These are phyloP conservation scores for Embiotoca jacksoni DNA, from an alignment of 2,113 vertebrate species.

Conservation along the genomic window DNA sequence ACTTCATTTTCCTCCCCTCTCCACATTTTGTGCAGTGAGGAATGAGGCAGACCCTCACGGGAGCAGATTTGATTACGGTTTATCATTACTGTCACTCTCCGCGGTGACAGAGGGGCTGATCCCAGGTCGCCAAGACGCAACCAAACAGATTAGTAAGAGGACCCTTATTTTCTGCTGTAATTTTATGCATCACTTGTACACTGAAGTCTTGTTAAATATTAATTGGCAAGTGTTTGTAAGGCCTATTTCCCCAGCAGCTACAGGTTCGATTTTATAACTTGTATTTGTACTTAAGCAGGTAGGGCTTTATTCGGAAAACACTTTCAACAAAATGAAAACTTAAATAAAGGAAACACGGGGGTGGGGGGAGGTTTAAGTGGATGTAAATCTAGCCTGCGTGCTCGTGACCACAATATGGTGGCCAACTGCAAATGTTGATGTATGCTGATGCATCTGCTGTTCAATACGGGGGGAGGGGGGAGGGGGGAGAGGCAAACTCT, in stretches of 20 bases:
- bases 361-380: no score
- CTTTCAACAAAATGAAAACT: constrained; percentile 26
- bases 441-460: constrained; percentile 46
- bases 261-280: constrained; percentile 29
- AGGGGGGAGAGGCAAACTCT: constrained; percentile 24
- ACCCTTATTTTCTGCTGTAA: constrained; percentile 71
- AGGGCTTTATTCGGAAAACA: constrained; percentile 22
- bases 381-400: constrained; percentile 24
- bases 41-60: constrained; percentile 68
- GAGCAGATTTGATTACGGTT: constrained; percentile 80
- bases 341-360: constrained; percentile 25
- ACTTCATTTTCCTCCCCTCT: constrained; percentile 78
- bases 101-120: constrained; percentile 65
- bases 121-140: constrained; percentile 45
- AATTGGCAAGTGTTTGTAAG: constrained; percentile 73
- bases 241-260: constrained; percentile 51
- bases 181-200: constrained; percentile 70
- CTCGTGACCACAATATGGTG: constrained; percentile 9
- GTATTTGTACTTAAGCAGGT: constrained; percentile 17
- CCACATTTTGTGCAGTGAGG: constrained; percentile 70
- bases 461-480: constrained; percentile 3
- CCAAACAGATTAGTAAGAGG: constrained; percentile 70
- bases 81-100: constrained; percentile 81
- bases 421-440: constrained; percentile 34
- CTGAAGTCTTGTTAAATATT: constrained; percentile 70